Percentiles rank a stretch among this genome's conserved stretches.
phyloP scores from a whole-genome alignment of 2,888 invertebrate genomes.

The Aplocera efformata region DNA sequence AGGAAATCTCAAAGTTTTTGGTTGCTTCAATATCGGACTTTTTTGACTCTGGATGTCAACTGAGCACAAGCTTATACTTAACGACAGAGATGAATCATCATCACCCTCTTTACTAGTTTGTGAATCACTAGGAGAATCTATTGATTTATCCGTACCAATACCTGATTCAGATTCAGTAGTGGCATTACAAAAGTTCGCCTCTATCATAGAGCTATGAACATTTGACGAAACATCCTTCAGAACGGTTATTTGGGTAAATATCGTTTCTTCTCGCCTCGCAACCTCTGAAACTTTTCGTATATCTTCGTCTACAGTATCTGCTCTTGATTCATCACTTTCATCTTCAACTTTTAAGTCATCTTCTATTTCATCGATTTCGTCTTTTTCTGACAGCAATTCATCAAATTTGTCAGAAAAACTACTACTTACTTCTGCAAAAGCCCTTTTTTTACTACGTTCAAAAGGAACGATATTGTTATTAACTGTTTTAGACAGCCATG shows the following conservation, averaged over 20 bases:
- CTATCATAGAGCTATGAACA: constrained; percentile 68
- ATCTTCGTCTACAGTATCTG: constrained; percentile 41
- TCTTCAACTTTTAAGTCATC: constrained; percentile 25
- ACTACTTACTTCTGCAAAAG: constrained; percentile 68
- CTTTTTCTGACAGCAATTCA: constrained; percentile 42
- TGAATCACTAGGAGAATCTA: constrained; percentile 73
- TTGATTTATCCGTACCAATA: constrained; percentile 72
- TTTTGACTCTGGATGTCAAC: constrained; percentile 74
- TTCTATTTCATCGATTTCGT: constrained; percentile 25
- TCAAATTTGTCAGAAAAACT: constrained; percentile 59
- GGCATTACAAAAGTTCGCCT: constrained; percentile 66
- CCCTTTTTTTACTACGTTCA: constrained; percentile 64
- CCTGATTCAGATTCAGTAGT: constrained; percentile 71
- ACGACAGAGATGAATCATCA: constrained; percentile 68
- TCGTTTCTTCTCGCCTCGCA: constrained; percentile 64
- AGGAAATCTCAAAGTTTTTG: constrained; percentile 91
- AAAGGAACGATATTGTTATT: constrained; percentile 70
- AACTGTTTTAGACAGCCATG: constrained; percentile 73
- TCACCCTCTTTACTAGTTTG: constrained; percentile 73
- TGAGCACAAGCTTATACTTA: constrained; percentile 69
- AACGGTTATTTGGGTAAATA: constrained; percentile 73
- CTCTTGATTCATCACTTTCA: constrained; percentile 31
- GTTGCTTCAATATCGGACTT: constrained; percentile 89
- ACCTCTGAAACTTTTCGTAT: constrained; percentile 61
- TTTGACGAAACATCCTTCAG: constrained; percentile 70